Base-by-base conservation (phyloP, 2,113 vertebrate genomes). In the Apteryx owenii region DNA sequence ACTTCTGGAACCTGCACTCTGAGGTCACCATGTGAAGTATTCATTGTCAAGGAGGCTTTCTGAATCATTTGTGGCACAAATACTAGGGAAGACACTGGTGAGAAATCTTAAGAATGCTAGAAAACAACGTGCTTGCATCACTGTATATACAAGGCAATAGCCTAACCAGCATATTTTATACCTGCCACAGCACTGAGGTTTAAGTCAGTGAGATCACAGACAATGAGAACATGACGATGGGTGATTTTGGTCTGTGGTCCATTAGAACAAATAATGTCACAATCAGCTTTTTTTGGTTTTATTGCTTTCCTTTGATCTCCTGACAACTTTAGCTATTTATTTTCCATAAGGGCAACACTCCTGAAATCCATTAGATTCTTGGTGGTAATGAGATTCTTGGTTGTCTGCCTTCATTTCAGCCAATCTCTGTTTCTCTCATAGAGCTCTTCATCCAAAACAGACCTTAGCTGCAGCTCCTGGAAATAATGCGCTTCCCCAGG, bases 101-200 rank as follows among this genome's bases (percentile, higher is more conserved):
- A 2, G 23, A 19, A 85, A 69, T 48, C 12, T 4, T 29, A 78
- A 62, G n/a, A 58, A 65, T 65, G 4, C 44, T 62, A 84, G 19
- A 62, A 16, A 81, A 17, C 29, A 26, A 8, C 0, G 0, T 48
- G 22, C 14, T 66, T 1, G 1, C 19, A n/a, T 62, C 4, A 2
- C 10, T 77, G 20, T 13, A 19, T 14, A 28, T 4, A 46, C 0
- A 0, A 70, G 31, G 36, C 44, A 40, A 15, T 2, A 46, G 26
- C 36, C 36, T 84, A 36, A 28, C 8, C 18, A 36, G 44, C 0
- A 0, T 26, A 7, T 79, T 81, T 62, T 53, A 19, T 51, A n/a
- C 12, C 0, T 1, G 16, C 44, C 36, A 26, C 4, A 4, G 72
- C 38, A 54, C 62, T 33, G 29, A 38, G 1, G 22, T 48, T 33